These are phyloP conservation scores for Amitus sp. DNA, from an alignment of 2,888 invertebrate genomes.

Conservation along the genomic window DNA sequence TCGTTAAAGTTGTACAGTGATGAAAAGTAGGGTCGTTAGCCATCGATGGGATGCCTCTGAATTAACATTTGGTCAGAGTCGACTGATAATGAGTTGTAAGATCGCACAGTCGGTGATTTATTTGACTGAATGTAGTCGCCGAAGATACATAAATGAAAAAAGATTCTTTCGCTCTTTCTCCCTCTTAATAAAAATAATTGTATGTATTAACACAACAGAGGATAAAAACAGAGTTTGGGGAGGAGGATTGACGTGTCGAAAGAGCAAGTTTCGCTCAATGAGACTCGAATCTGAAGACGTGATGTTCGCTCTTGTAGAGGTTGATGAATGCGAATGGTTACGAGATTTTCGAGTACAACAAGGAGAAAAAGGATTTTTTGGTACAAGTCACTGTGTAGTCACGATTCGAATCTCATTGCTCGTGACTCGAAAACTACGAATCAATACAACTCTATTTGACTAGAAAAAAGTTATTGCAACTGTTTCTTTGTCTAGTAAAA, in stretches of 20 bases:
- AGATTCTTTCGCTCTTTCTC: slow-evolving; percentile 5
- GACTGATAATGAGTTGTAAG: not conserved
- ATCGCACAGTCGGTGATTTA: not conserved
- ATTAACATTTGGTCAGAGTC: slow-evolving; percentile 36
- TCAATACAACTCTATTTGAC: no score
- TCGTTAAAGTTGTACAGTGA: no score
- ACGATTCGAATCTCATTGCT: no score
- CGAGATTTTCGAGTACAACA: no score
- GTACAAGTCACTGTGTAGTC: no score
- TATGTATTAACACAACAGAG: slow-evolving; percentile 5
- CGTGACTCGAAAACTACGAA: no score
- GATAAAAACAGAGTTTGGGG: slow-evolving; percentile 6
- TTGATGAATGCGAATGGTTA: no score
- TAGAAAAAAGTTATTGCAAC: no score
- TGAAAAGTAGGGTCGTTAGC: slow-evolving; percentile 15
- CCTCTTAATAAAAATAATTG: slow-evolving; percentile 6
- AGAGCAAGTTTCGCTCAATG: slow-evolving; percentile 25
- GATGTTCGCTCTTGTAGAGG: no score
- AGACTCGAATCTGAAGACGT: slow-evolving; percentile 21
- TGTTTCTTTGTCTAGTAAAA: no score
- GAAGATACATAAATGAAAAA: slow-evolving; percentile 2
- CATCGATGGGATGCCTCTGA: slow-evolving; percentile 37
- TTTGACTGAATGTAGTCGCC: slow-evolving; percentile 28
- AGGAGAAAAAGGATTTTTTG: no score
- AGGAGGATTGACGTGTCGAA: no score